Evolutionary conservation across 2,797 vertebrate genomes (phyloP).

Genomic region (Oreonectes daqikongensis): DNA sequence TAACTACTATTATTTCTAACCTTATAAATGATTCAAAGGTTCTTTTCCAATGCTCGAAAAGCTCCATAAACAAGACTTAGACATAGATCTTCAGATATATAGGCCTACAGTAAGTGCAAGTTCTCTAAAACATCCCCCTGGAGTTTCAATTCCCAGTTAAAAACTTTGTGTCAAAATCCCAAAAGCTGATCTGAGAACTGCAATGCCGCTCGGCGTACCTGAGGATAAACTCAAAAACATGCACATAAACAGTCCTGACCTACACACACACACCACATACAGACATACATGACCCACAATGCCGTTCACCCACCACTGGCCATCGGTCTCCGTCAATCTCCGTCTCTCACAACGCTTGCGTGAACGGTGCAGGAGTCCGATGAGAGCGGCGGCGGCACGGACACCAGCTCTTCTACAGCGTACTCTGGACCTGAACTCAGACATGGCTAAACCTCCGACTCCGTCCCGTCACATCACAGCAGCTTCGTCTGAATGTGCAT

Average conservation of each 20-base stretch:
- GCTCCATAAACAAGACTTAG: too few relatives aligned
- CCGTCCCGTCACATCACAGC: slow-evolving; percentile 27
- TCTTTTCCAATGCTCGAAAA: neutral
- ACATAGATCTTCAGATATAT: neutral
- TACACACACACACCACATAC: neutral
- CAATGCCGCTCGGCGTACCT: neutral
- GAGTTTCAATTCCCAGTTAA: slow-evolving; percentile 10
- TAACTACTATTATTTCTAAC: neutral
- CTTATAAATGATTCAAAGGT: neutral
- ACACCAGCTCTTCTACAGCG: slow-evolving; percentile 63
- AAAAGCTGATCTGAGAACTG: slow-evolving; percentile 15
- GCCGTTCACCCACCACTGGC: slow-evolving; percentile 56
- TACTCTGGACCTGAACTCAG: slow-evolving; percentile 59
- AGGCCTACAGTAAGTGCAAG: neutral
- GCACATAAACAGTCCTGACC: slow-evolving; percentile 9
- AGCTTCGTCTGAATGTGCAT: slow-evolving; percentile 47
- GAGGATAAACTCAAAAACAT: slow-evolving; percentile 19
- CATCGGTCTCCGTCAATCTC: slow-evolving; percentile 40
- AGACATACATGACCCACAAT: neutral
- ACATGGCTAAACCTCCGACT: slow-evolving; percentile 59
- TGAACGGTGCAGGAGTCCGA: slow-evolving; percentile 65
- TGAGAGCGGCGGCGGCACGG: slow-evolving; percentile 61
- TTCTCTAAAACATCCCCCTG: neutral
- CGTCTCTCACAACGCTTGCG: slow-evolving; percentile 59
- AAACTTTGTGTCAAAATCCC: slow-evolving; percentile 31